phyloP scores from a whole-genome alignment of 2,113 vertebrate species.

The Sakesphorus luctuosus region DNA sequence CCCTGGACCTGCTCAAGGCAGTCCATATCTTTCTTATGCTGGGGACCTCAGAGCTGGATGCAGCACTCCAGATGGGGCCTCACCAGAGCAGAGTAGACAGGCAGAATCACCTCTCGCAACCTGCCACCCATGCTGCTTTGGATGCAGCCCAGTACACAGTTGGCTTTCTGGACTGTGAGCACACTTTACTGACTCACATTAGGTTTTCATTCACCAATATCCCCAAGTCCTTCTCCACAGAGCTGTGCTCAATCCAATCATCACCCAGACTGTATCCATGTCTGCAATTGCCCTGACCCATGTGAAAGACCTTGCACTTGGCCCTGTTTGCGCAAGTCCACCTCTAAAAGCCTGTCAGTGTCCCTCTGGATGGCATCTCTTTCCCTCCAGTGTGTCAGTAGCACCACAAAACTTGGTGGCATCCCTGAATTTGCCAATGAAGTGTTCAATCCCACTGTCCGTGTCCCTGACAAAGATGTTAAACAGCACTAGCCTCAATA shows the following conservation, averaged over 20 bases:
- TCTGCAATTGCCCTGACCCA: not conserved
- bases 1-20: rapidly evolving
- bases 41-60: not conserved
- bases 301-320: not conserved
- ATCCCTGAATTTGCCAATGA: not conserved
- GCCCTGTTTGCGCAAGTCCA: not conserved
- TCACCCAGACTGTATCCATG: too few relatives aligned
- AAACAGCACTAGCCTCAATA: not conserved
- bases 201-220: not conserved
- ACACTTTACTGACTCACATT: too few relatives aligned
- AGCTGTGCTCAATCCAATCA: not conserved
- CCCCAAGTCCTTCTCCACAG: not conserved
- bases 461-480: not conserved
- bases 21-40: not conserved
- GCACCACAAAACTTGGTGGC: too few relatives aligned
- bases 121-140: rapidly evolving
- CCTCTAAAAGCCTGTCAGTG: not conserved
- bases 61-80: rapidly evolving
- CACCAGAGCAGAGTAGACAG: not conserved
- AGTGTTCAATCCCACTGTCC: not conserved
- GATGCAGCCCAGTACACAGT: rapidly evolving
- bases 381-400: not conserved
- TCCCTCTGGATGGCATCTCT: not conserved
- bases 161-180: too few relatives aligned
- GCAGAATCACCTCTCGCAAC: not conserved